Base-by-base conservation (phyloP, 1,140 invertebrate species). In the Acromyrmex heyeri region DNA sequence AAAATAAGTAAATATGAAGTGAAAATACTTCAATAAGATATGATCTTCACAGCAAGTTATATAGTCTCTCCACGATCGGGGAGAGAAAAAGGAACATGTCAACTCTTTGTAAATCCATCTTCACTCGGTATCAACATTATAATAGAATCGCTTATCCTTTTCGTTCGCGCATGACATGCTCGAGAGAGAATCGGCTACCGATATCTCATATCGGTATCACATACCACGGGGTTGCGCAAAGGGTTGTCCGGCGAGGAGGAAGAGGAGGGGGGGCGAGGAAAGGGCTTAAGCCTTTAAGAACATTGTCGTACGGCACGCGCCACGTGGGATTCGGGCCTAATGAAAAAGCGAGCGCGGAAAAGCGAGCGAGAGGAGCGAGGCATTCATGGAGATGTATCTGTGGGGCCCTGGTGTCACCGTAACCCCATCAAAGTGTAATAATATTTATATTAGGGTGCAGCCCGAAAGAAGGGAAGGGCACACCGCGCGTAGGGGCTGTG, bases 341-440 rank as follows among this genome's bases (percentile, higher is more conserved):
- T 94, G 93, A 94, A 94, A 94, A 93, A 93, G 88, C 87, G 88
- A 90, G 89, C 67, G 73, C 61, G 50, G 64, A 67, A 86, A 86
- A 86, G 53, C 86, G 73, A 69, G 57, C 67, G 53, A 30, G 48
- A 30, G 72, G 55, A 77, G 57, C 24, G 61, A 64, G 88, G 85
- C 89, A 88, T 88, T 69, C 83, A 88, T 69, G 87, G 79, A 78
- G 38, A 10, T 44, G 62, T 91, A 73, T 91, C 85, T 81, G 90
- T 50, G 90, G 89, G 85, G 87, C 70, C 92, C 92, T 34, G 93
- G 92, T 95, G 93, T 94, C 94, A 94, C 94, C 92, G 92, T 94
- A 95, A 95, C 94, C 94, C 94, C 91, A 95, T 95, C 94, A 94
- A 95, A 95, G 92, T 95, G 93, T 95, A 95, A 95, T 95, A 95